Conservation (phyloP, 2,888 invertebrate species). For the Nephrotoma flavescens region DNA sequence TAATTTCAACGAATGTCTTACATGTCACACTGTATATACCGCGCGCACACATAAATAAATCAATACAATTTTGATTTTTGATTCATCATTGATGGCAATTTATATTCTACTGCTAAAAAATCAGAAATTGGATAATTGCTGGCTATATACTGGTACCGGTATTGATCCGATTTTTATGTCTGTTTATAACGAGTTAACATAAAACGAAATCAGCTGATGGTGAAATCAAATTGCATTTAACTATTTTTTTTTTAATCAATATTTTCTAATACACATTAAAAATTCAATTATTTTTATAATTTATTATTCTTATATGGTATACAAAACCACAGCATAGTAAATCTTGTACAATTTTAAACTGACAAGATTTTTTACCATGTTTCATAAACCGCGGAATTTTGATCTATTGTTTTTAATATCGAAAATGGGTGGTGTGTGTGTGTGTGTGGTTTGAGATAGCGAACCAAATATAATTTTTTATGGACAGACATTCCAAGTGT, state of each 20-base stretch:
- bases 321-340: neutral
- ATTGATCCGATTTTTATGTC: neutral
- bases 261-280: neutral
- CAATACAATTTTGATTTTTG: neutral
- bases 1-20: neutral
- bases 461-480: neutral
- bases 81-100: neutral
- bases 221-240: neutral
- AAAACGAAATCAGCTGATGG: neutral
- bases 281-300: neutral
- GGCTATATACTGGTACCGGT: neutral
- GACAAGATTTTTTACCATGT: neutral
- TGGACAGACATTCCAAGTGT: neutral
- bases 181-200: neutral
- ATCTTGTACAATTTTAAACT: neutral
- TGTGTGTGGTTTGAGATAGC: neutral
- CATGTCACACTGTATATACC: neutral
- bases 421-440: neutral
- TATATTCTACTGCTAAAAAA: neutral
- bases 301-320: neutral
- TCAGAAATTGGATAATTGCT: neutral
- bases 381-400: neutral
- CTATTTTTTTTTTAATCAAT: neutral
- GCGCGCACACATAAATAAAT: neutral
- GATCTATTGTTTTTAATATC: neutral